A percentile compares a stretch with the other conserved stretches of the same genome.
Conservation (phyloP, 2,797 vertebrate species). For the Paramormyrops hopkinsi region DNA sequence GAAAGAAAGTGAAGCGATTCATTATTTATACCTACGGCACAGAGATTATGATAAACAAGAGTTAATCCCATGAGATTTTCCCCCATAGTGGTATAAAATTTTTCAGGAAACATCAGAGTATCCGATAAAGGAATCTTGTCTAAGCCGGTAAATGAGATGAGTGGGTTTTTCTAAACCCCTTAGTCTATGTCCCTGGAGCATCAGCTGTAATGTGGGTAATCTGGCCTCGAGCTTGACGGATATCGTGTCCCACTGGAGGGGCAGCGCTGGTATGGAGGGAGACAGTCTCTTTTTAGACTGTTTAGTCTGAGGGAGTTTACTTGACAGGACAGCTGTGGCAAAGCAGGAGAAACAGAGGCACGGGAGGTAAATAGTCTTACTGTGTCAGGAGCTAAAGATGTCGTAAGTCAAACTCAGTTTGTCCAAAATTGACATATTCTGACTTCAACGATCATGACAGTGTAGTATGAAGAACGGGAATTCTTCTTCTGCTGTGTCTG, state of each 20-base stretch:
- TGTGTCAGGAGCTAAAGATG: neutral
- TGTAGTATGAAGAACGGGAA: neutral
- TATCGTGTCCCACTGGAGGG: conserved; percentile 21
- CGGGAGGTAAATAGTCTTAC: neutral
- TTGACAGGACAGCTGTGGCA: conserved; percentile 27
- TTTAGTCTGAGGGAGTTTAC: conserved; percentile 31
- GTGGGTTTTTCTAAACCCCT: conserved; percentile 19
- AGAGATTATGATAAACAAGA: conserved; percentile 70
- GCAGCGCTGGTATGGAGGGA: conserved; percentile 29
- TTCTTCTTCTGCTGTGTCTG: neutral
- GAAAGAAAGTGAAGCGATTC: conserved; percentile 43
- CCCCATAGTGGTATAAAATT: conserved; percentile 59
- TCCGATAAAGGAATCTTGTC: conserved; percentile 33
- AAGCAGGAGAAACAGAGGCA: conserved; percentile 4
- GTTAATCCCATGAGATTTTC: conserved; percentile 64
- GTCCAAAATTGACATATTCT: neutral
- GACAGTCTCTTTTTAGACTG: conserved; percentile 22
- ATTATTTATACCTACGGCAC: conserved; percentile 68
- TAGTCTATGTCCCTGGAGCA: conserved; percentile 4
- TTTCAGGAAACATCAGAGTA: conserved; percentile 42
- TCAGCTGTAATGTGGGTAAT: conserved; percentile 28
- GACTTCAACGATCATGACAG: neutral
- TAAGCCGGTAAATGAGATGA: conserved; percentile 38
- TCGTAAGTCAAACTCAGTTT: neutral
- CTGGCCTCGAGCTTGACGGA: conserved; percentile 22